Base-by-base conservation (phyloP, 2,797 vertebrate species). In the Sardinella longiceps region DNA sequence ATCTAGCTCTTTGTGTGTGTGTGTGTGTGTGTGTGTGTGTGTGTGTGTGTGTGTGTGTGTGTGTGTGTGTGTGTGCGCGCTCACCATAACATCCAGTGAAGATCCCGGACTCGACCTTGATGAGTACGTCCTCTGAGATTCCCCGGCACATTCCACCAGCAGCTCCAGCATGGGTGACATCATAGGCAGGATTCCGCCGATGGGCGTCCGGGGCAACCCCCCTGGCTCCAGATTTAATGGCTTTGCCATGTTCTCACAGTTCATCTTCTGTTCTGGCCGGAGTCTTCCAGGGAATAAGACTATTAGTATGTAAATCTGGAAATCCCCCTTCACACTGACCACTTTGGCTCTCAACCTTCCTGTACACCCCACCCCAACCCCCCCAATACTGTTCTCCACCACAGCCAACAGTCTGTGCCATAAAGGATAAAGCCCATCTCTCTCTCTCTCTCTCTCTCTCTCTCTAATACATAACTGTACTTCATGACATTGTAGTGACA, bases 281-380 rank as follows among this genome's bases (percentile, higher is more conserved):
- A 80, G 84, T 90, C 91, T 92, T 91, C 91, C 86, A 90, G 92
- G 89, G 91, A 91, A 92, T 89, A 90, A 91, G 91, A 92, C 92
- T 92, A 94, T 95, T 93, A 94, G 91, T 91, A 94, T 94, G 95
- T 94, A 95, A 94, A 95, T 96, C 94, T 92, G 90, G 90, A 92
- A 91, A 95, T 94, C 91, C 0, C 86, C 87, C 93, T 94, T 93
- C 90, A 90, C 90, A 89, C 90, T 94, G 95, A 95, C 95, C 95
- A 91, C 88, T 87, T 88, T 87, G 88, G 88, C 87, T 86, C 33
- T 43, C 37, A 77, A 23, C 37, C 37, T 9, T 2, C 6, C 70
- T 39, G 4, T 39, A 37, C 37, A 18, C 20, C 56, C 56, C 56
- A 6, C 23, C n/a, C n/a, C 53, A 80, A 74, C 87, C 48, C 77